Conservation (phyloP, 2,113 vertebrate genomes). For the Chinchilla lanigera region DNA sequence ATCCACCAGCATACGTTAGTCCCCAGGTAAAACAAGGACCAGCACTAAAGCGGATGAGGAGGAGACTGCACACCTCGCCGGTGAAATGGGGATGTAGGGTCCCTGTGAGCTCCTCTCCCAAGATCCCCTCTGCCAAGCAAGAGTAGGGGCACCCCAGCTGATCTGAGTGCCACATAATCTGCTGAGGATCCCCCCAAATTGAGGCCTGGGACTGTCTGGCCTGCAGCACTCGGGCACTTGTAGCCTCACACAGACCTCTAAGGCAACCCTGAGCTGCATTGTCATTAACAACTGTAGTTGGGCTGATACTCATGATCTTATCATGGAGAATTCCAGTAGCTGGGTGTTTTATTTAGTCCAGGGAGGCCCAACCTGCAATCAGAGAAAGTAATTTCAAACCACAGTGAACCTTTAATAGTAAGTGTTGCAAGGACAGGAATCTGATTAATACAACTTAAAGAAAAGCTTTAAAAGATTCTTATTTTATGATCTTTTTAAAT, state of each 20-base stretch:
- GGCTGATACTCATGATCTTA: neutral
- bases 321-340: conserved; percentile 49
- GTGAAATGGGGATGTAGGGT: conserved; percentile 54
- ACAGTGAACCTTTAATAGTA: conserved; percentile 67
- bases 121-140: neutral
- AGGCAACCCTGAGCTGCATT: conserved; percentile 37
- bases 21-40: conserved; percentile 86
- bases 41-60: conserved; percentile 73
- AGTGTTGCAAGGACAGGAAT: conserved; percentile 67
- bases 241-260: conserved; percentile 52
- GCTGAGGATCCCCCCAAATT: neutral
- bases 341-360: conserved; percentile 53
- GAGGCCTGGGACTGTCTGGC: neutral
- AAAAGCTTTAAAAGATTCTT: conserved; percentile 72
- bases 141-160: neutral
- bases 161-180: neutral
- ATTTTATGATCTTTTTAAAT: conserved; percentile 84
- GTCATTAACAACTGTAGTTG: conserved; percentile 64
- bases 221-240: neutral
- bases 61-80: conserved; percentile 76
- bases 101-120: conserved; percentile 64
- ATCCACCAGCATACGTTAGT: conserved; percentile 83
- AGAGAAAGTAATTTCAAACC: conserved; percentile 73
- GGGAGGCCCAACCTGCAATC: conserved; percentile 59
- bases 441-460: conserved; percentile 79